Evolutionary conservation across 2,113 vertebrate genomes (phyloP), one percentile per base, ranked within the genome.

Genomic region (Charadrius vociferus): DNA sequence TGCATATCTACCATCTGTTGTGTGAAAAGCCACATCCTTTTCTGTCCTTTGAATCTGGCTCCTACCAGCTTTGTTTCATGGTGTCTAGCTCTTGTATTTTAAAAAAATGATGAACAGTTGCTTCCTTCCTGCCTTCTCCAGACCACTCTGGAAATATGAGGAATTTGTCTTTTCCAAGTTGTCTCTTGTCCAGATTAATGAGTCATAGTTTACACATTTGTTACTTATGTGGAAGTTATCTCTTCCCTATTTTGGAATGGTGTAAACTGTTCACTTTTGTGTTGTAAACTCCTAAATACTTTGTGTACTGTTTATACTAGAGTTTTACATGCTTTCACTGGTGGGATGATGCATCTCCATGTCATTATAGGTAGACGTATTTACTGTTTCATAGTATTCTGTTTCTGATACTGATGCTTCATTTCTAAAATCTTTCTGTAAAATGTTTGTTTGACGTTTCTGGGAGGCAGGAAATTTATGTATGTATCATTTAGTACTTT

Each of bases 21-120:
- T 97, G 93, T 84, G 91, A 96, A 86, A 90, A 94, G n/a, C 20
- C 14, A 14, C 29, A 53, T 96, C 53, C 49, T 81, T 72, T 90
- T 88, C 72, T 83, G 24, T 84, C 59, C 73, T 86, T 56, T 37
- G 17, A 83, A 73, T 92, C 37, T 96, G 91, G 27, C 59, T 95
- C 34, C 17, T 41, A 24, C 32, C 56, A 29, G 32, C 50, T 91
- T 84, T 2, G 2, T 86, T 92, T 94, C 18, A 9, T 81, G 41
- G 14, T 66, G 62, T 79, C 49, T 88, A 43, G 30, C 49, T 92
- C 58, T 52, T 85, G 20, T 72, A 55, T 65, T 83, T 72, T 13
- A 50, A 47, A 61, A 89, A 89, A 71, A 47, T 59, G 3, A 74
- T 30, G 41, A 91, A 55, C 63, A 81, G 32, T 73, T 1, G 1